Conservation (phyloP, 2,113 vertebrate genomes). For the Nycticebus coucang region DNA sequence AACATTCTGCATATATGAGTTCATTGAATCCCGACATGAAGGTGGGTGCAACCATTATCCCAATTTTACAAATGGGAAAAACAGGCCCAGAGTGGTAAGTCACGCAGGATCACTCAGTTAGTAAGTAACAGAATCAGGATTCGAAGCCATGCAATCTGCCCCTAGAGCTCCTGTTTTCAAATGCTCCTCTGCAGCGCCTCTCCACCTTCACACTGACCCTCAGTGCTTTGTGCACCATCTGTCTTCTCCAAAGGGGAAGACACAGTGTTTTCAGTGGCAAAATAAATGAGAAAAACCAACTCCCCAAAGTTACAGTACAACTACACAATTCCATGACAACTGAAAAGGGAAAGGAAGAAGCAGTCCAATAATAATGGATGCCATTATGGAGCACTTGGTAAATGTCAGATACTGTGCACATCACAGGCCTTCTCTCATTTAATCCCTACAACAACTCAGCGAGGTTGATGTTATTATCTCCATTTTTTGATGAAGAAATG, state of each 20-base stretch:
- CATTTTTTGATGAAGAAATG: neutral
- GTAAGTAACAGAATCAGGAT: neutral
- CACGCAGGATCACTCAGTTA: neutral
- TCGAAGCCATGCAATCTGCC: neutral
- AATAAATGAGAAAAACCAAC: neutral
- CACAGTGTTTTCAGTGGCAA: slow-evolving; percentile 45
- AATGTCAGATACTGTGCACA: neutral
- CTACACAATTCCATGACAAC: neutral
- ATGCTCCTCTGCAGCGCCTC: neutral
- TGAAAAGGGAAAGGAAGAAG: neutral
- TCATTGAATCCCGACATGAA: slow-evolving; percentile 9
- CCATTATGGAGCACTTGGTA: neutral
- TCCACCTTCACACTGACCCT: neutral
- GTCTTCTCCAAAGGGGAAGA: neutral
- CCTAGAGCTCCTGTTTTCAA: slow-evolving; percentile 7
- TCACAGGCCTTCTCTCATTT: neutral
- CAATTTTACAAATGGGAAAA: slow-evolving; percentile 46
- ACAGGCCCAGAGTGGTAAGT: neutral
- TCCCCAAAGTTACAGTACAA: neutral
- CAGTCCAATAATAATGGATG: neutral
- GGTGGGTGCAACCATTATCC: neutral
- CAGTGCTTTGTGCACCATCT: neutral
- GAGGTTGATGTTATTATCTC: neutral
- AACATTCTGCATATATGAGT: neutral
- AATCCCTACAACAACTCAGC: neutral